Percentiles rank a stretch among this genome's conserved stretches.
phyloP scores from a whole-genome alignment of 2,888 invertebrate genomes.

The Eristalis pertinax region DNA sequence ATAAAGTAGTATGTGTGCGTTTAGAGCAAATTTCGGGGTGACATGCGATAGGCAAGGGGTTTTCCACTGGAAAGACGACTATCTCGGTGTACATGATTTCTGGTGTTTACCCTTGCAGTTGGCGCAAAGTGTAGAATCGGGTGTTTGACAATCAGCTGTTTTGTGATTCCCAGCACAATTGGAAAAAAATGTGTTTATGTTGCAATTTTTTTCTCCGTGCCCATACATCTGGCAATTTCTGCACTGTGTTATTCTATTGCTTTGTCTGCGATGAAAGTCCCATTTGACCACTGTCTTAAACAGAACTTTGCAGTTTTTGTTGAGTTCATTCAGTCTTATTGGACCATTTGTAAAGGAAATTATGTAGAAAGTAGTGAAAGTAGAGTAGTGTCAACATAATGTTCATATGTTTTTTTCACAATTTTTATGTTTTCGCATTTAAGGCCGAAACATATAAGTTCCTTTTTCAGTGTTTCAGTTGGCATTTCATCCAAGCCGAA shows the following conservation, averaged over 20 bases:
- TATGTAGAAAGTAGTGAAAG: neutral
- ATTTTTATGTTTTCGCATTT: neutral
- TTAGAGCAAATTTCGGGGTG: too few species aligned
- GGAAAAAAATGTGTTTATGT: neutral
- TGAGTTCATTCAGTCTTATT: neutral
- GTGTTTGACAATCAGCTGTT: neutral
- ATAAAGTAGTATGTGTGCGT: too few species aligned
- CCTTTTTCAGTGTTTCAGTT: neutral
- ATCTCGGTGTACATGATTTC: too few species aligned
- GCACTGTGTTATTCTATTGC: neutral
- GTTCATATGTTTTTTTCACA: neutral
- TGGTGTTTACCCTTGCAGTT: neutral
- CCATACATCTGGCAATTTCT: neutral
- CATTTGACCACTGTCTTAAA: neutral
- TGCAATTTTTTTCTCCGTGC: slow-evolving; percentile 4
- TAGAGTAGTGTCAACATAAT: neutral
- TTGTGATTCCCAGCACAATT: neutral
- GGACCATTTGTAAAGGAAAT: neutral
- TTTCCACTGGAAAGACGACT: too few species aligned
- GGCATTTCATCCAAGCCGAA: slow-evolving; percentile 2
- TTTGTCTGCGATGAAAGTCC: neutral
- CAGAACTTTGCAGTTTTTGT: neutral
- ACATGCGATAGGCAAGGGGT: too few species aligned
- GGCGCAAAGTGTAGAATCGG: neutral
- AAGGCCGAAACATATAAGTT: neutral